These are phyloP conservation scores for Ethmia dodecea DNA, from an alignment of 2,888 invertebrate species.

Conservation along the genomic window DNA sequence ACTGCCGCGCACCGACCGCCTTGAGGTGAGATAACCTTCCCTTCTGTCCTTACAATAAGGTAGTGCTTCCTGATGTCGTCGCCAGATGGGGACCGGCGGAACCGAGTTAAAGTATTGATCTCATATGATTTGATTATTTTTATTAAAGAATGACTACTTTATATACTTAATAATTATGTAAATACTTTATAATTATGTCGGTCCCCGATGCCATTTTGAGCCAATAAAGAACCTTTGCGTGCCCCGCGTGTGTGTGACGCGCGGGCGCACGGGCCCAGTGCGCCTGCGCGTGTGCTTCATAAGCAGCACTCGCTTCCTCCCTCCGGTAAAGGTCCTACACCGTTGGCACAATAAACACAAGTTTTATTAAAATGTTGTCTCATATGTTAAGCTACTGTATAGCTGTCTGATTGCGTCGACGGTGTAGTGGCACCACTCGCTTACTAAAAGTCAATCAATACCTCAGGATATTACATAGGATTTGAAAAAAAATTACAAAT, in stretches of 20 bases:
- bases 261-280: slow-evolving; percentile 43
- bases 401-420: slow-evolving; percentile 47
- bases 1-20: slow-evolving; percentile 95
- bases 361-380: neutral
- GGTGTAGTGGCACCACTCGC: slow-evolving; percentile 50
- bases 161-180: too few species aligned
- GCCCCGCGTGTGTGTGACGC: slow-evolving; percentile 49
- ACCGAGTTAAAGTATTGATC: neutral
- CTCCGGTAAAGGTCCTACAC: slow-evolving; percentile 55
- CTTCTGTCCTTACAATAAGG: slow-evolving; percentile 29
- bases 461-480: neutral
- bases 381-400: slow-evolving; percentile 20
- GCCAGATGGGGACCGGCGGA: slow-evolving; percentile 1
- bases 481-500: neutral
- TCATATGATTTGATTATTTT: neutral
- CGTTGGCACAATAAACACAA: slow-evolving; percentile 38
- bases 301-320: slow-evolving; percentile 71
- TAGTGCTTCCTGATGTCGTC: slow-evolving; percentile 5
- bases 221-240: slow-evolving; percentile 45
- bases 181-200: slow-evolving; percentile 31
- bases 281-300: slow-evolving; percentile 60
- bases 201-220: slow-evolving; percentile 48
- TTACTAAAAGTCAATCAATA: slow-evolving; percentile 20
- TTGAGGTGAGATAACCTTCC: slow-evolving; percentile 87
- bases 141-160: too few species aligned